phyloP scores from a whole-genome alignment of 2,113 vertebrate species.

The Centrocercus urophasianus region DNA sequence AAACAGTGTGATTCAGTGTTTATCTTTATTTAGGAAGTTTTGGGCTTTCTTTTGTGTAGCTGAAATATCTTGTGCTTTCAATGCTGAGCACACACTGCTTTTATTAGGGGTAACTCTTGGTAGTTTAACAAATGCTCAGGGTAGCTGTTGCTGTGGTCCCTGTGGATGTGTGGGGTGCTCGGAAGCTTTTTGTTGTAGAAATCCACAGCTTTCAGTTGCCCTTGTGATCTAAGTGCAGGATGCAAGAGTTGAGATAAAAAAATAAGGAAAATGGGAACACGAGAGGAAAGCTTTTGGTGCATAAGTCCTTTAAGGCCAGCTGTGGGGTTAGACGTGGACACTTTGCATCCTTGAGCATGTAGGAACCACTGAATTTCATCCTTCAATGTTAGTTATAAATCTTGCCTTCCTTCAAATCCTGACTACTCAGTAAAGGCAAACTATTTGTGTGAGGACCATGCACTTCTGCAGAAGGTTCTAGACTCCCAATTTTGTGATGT shows the following conservation, averaged over 20 bases:
- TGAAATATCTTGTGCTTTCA: neutral
- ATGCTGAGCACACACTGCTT: neutral
- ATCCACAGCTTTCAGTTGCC: neutral
- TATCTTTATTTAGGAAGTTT: neutral
- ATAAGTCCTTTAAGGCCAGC: neutral
- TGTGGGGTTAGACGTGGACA: neutral
- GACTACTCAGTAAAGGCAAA: neutral
- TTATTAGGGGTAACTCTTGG: neutral
- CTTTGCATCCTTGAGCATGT: neutral
- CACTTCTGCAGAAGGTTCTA: neutral
- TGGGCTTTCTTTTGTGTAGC: neutral
- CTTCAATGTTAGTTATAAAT: neutral
- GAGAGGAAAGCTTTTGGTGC: neutral
- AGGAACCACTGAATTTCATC: neutral
- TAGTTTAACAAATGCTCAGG: neutral
- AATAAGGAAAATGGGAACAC: neutral
- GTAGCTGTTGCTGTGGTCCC: neutral
- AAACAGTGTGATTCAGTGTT: neutral
- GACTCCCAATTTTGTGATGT: neutral
- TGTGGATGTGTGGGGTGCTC: fast-evolving
- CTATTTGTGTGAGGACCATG: neutral
- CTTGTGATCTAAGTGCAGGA: neutral
- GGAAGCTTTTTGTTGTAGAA: neutral
- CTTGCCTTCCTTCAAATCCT: neutral
- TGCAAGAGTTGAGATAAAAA: neutral